These are phyloP conservation scores for Peromyscus attwateri DNA, from an alignment of 2,797 vertebrate genomes.

Conservation along the genomic window DNA sequence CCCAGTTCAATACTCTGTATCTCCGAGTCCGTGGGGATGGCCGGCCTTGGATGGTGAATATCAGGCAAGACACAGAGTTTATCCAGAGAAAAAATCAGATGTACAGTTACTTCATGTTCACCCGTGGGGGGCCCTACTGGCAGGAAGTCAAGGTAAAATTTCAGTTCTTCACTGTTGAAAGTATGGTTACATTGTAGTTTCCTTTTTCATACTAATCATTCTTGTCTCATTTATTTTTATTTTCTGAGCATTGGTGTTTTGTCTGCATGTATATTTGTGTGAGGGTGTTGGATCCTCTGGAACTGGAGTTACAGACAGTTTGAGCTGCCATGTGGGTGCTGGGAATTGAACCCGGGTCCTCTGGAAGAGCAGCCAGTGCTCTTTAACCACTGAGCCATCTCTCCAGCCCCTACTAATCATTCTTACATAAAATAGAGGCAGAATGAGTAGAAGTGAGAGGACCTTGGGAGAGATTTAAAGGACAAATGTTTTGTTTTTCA, in stretches of 20 bases:
- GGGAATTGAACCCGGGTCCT: neutral
- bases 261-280: neutral
- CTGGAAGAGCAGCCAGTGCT: neutral
- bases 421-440: neutral
- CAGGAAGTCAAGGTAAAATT: slow-evolving; percentile 94
- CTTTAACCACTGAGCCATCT: neutral
- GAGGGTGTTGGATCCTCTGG: neutral
- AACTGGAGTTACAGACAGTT: neutral
- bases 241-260: neutral
- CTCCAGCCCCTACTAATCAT: neutral
- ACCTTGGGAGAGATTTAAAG: neutral
- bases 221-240: neutral
- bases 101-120: slow-evolving; percentile 97
- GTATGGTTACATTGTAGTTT: slow-evolving; percentile 35
- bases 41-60: slow-evolving; percentile 97
- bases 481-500: slow-evolving; percentile 9
- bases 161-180: neutral
- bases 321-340: neutral
- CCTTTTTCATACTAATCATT: neutral
- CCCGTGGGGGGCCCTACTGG: slow-evolving; percentile 98
- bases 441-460: neutral
- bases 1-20: slow-evolving; percentile 94
- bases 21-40: slow-evolving; percentile 96
- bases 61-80: slow-evolving; percentile 91
- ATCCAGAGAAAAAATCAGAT: slow-evolving; percentile 93